Percentiles rank a stretch among this genome's conserved stretches.
Conservation (phyloP, 2,113 vertebrate genomes). For the Phalacrocorax pelagicus region DNA sequence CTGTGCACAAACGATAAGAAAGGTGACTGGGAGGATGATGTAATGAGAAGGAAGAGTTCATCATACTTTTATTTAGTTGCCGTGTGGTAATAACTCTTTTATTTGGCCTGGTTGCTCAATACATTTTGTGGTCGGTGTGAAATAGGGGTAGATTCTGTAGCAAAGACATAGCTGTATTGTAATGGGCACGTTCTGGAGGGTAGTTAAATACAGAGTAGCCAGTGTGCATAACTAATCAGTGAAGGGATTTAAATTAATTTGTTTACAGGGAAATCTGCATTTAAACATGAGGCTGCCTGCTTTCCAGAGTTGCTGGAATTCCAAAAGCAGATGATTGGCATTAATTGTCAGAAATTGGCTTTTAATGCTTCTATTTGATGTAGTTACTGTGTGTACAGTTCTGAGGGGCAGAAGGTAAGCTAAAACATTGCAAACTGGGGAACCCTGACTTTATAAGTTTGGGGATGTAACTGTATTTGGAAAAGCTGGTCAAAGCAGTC, state of each 20-base stretch:
- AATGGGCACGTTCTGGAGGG: not conserved
- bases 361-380: not conserved
- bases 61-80: not conserved
- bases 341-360: not conserved
- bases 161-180: not conserved
- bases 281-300: not conserved
- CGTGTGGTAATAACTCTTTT: not conserved
- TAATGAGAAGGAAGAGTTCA: not conserved
- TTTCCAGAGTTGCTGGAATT: not conserved
- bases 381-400: not conserved
- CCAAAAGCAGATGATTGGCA: not conserved
- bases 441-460: not conserved
- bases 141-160: not conserved
- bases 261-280: not conserved
- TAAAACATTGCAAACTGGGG: not conserved
- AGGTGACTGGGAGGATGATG: not conserved
- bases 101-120: not conserved
- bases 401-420: not conserved
- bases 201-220: not conserved
- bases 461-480: not conserved
- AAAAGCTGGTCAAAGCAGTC: not conserved
- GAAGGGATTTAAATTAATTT: not conserved
- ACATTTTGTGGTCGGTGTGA: not conserved
- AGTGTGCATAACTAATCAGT: not conserved
- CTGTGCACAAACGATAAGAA: not conserved